Conservation (phyloP, 2,888 invertebrate species). For the Aphidoletes aphidimyza region DNA sequence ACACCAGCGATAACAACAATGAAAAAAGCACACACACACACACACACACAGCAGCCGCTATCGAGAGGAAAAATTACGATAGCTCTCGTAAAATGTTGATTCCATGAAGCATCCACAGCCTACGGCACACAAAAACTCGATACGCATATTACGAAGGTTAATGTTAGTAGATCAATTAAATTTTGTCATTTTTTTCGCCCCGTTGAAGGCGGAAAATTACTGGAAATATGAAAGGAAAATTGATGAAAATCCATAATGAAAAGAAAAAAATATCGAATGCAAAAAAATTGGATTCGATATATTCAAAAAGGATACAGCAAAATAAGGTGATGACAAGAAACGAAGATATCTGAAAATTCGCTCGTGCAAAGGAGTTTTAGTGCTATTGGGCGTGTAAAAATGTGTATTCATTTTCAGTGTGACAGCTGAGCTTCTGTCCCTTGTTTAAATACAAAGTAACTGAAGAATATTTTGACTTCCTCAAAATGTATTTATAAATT, state of each 20-base stretch:
- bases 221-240: not conserved
- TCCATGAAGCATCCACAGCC: constrained; percentile 26
- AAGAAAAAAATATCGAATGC: too few species aligned
- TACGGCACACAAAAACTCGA: not conserved
- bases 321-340: too few species aligned
- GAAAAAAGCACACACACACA: not conserved
- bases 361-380: too few species aligned
- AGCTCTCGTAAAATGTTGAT: not conserved
- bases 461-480: not conserved
- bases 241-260: not conserved
- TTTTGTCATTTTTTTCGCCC: not conserved
- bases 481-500: constrained; percentile 34
- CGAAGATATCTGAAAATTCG: too few species aligned
- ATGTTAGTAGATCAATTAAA: constrained; percentile 42
- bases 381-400: too few species aligned
- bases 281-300: too few species aligned
- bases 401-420: too few species aligned
- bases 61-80: not conserved
- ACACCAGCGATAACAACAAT: not conserved
- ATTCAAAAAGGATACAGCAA: too few species aligned
- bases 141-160: constrained; percentile 37
- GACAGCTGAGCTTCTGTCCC: too few species aligned
- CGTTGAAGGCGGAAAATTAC: constrained; percentile 16
- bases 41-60: too few species aligned
- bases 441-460: constrained; percentile 5